These are phyloP conservation scores for Trachelus stipa DNA, from an alignment of 2,888 invertebrate species.

Conservation along the genomic window DNA sequence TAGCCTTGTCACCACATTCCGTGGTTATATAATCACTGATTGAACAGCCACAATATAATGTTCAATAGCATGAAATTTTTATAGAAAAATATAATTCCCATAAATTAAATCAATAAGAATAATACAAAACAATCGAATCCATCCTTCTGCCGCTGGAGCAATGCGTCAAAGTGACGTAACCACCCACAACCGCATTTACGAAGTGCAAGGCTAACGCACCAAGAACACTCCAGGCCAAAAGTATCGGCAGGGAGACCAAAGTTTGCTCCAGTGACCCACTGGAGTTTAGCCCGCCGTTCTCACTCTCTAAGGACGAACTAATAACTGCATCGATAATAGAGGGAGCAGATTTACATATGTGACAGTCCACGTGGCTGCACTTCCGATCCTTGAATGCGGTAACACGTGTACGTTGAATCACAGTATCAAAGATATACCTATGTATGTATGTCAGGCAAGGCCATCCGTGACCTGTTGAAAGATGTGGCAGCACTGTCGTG, in stretches of 20 bases:
- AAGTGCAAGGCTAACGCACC: neutral
- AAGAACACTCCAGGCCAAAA: neutral
- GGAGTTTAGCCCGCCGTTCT: neutral
- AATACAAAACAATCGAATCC: neutral
- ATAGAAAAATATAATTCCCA: neutral
- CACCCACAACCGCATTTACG: neutral
- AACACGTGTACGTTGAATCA: neutral
- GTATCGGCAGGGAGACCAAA: neutral
- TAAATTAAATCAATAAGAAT: neutral
- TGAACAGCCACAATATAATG: neutral
- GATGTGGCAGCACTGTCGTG: neutral
- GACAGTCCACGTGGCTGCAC: neutral
- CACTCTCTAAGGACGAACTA: neutral
- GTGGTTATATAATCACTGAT: neutral
- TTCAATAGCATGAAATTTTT: neutral
- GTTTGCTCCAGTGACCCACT: neutral
- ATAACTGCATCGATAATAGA: neutral
- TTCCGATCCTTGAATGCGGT: neutral
- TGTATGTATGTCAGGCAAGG: neutral
- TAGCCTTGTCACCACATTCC: neutral
- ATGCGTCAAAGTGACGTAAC: neutral
- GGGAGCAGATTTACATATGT: neutral
- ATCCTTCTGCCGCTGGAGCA: neutral
- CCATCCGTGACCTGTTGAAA: neutral
- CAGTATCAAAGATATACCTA: neutral